Evolutionary conservation across 2,113 vertebrate genomes (phyloP), one percentile per base, ranked within the genome.

Genomic region (Hiodon tergisus): DNA sequence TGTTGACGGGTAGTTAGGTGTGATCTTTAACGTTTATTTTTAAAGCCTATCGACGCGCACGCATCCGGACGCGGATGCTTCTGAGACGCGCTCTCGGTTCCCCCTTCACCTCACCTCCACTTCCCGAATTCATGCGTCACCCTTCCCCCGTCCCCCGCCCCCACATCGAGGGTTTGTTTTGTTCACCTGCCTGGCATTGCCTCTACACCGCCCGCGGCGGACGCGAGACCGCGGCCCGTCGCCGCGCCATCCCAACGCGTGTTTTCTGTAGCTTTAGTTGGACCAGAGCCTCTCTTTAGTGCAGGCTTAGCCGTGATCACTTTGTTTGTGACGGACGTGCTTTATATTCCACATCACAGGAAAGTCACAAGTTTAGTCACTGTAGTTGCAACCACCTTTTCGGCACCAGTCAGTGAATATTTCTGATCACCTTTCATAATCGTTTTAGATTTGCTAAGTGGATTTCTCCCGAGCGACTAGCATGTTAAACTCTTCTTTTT

Each of bases 11-110:
- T 16, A 66, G 46, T 48, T 66, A 17, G 48, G 63, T 57, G 1
- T 48, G 31, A 31, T 65, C 62, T 46, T 65, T 46, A 31, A 31
- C 31, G 31, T 31, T 31, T 31, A 31, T 31, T 31, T 31, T 31
- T 31, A 31, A 31, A 31, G 31, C 31, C 31, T 31, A 2, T 31
- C 31, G 31, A 31, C 31, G 31, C 31, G 31, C 31, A 31, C 31
- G 31, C 31, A 31, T 31, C 31, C 31, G 31, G 31, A 31, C 31
- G 31, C 31, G 31, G 31, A 31, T 31, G 73, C 74, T 79, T 78
- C 74, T 70, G 69, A 78, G 62, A 81, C 73, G 53, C 10, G 48
- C 63, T 8, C 55, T 14, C n/a, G 17, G 8, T 52, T 81, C 71
- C 16, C 31, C 31, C 47, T 31, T 67, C 77, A 70, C 68, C 4